These are phyloP conservation scores for Diplazon laetatorius DNA, from an alignment of 2,888 invertebrate species.

Conservation along the genomic window DNA sequence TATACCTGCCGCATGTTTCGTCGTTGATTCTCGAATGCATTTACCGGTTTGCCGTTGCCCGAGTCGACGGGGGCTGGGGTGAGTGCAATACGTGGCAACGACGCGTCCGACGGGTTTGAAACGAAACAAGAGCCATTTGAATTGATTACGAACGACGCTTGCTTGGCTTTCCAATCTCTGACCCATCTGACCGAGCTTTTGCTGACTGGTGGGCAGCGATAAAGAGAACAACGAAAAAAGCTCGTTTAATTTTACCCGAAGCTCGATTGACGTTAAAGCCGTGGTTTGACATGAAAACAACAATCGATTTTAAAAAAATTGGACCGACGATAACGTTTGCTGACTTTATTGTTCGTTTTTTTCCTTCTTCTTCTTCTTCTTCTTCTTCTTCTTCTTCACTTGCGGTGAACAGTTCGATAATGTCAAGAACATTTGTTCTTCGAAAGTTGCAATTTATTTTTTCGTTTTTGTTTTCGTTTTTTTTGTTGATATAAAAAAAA, in stretches of 20 bases:
- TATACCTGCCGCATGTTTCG: not conserved
- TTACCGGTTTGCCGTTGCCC: not conserved
- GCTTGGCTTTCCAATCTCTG: too few species aligned
- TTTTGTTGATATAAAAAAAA: not conserved
- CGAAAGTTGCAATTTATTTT: too few species aligned
- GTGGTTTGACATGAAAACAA: too few species aligned
- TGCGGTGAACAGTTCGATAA: not conserved
- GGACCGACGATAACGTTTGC: too few species aligned
- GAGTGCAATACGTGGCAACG: slow-evolving; percentile 9
- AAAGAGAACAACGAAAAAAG: slow-evolving; percentile 2
- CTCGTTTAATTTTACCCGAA: not conserved
- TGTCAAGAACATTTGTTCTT: not conserved
- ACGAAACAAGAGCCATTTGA: slow-evolving; percentile 49
- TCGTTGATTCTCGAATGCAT: slow-evolving; percentile 24
- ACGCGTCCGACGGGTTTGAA: slow-evolving; percentile 33
- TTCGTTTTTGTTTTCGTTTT: too few species aligned
- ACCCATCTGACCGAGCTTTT: not conserved
- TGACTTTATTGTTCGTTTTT: too few species aligned
- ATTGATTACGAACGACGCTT: slow-evolving; percentile 35
- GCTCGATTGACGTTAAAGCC: not conserved
- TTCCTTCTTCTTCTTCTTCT: too few species aligned
- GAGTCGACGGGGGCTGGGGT: too few species aligned
- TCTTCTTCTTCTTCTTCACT: too few species aligned
- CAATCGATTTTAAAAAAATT: too few species aligned
- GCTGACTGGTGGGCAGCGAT: not conserved